Base-by-base conservation (phyloP, 2,888 invertebrate species). In the Dasypolia templi region DNA sequence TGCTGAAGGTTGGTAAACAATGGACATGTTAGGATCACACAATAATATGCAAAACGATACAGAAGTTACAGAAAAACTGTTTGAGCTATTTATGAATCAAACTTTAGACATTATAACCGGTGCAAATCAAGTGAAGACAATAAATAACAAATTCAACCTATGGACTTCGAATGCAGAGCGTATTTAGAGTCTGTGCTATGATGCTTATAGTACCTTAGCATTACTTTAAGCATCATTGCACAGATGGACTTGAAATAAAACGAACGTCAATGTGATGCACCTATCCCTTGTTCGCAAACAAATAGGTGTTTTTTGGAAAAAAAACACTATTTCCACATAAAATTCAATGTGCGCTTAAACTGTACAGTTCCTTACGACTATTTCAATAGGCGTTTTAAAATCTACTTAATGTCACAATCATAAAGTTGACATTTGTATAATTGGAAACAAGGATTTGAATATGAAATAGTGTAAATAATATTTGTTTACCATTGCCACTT, bases 1-100 rank as follows among this genome's bases (percentile, higher is more conserved):
- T 69, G 26, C 69, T 53, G 32, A 83, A 77, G 82, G 84, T 79
- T 77, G 83, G 78, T 72, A 74, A 75, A 80, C 77, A 81, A 71
- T 66, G 72, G 73, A 81, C 62, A 67, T 72, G 72, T 77, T 78
- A 78, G 51, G 39, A 62, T 29, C 62, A 77, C 71, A 71, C n/a
- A 59, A 55, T 32, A 74, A n/a, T 74, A 74, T n/a, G n/a, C 51
- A 72, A n/a, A 73, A 53, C 44, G n/a, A 72, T 59, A 49, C 71
- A 71, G 9, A 19, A 56, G 11, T 56, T 32, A 19, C 5, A 12
- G 26, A 26, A 26, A 53, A 53, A 26, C 51, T 51, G 51, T 26
- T 51, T 14, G 5, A 19, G 29, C 11, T 29, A 29, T 32, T 12
- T 22, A 5, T 4, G 11, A 2, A 9, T 9, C 3, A 19, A 55